Base-by-base conservation (phyloP, 2,113 vertebrate genomes). In the Malurus alboscapulatus region DNA sequence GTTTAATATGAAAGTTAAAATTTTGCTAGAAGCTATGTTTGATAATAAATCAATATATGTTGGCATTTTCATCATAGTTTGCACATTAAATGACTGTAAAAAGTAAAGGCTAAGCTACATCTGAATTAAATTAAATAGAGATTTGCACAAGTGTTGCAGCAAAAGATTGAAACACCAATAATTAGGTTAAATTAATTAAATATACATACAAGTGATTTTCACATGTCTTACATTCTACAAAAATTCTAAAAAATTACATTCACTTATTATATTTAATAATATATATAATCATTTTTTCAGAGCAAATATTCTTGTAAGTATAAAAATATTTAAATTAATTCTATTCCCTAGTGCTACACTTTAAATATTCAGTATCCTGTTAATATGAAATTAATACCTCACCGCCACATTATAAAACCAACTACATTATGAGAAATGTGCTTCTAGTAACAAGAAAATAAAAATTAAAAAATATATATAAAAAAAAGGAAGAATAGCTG, bases 61-160 rank as follows among this genome's bases (percentile, higher is more conserved):
- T 94, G 81, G 26, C 24, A 76, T 84, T 96, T 97, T 80, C 88
- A 94, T 96, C 91, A 85, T 63, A 93, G 27, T 93, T 97, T 94
- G 53, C 34, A 68, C 22, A 65, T 65, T 81, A 80, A 92, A 71
- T 44, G 16, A 17, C 54, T 71, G 8, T 45, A 72, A 92, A 95
- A 86, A 55, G 4, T 59, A 48, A 61, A 7, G 15, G 5, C 15
- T 86, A 51, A 67, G 14, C 47, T 75, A 58, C 13, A 34, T 62
- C 9, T 68, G 21, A 51, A 81, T 68, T 76, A 81, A 90, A 88
- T 57, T 84, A 88, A 88, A 72, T 50, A 94, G 67, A 94, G 67
- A 95, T 88, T 93, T 95, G 38, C n/a, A 84, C 55, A 95, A 94
- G 66, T 55, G 47, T 71, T 92, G 55, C 44, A 86, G 20, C 44